Percentiles rank a stretch among this genome's conserved stretches.
Conservation (phyloP, 2,888 invertebrate genomes). For the Agelastica alni region DNA sequence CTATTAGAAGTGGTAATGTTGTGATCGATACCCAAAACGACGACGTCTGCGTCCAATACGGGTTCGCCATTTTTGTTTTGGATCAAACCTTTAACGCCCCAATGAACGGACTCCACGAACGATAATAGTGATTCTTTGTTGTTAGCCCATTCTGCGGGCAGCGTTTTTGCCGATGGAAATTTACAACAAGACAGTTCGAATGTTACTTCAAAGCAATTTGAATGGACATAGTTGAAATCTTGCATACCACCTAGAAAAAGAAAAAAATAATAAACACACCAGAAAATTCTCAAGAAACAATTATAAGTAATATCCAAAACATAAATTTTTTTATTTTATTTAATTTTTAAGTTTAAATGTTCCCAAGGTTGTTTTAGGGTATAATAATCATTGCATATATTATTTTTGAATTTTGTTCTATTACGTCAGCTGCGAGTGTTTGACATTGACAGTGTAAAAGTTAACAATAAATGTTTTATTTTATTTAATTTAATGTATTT, state of each 20-base stretch:
- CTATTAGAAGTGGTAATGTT: constrained; percentile 74
- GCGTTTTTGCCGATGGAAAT: constrained; percentile 73
- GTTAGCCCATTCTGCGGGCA: constrained; percentile 79
- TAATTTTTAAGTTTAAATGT: no score
- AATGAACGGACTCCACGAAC: constrained; percentile 81
- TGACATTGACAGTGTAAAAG: no score
- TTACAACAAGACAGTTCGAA: constrained; percentile 97
- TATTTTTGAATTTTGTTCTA: no score
- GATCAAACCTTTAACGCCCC: constrained; percentile 72
- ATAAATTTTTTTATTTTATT: no score
- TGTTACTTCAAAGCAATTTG: constrained; percentile 96
- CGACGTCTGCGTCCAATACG: constrained; percentile 74
- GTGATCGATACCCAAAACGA: constrained; percentile 78
- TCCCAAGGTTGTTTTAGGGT: no score
- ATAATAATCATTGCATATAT: no score
- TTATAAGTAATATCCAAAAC: no score
- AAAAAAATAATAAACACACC: no score
- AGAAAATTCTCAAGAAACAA: no score
- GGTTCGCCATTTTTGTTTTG: constrained; percentile 64
- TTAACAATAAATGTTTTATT: no score
- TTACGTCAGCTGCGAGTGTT: no score
- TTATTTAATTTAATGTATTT: no score
- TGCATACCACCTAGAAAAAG: constrained; percentile 99
- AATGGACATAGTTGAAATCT: constrained; percentile 95
- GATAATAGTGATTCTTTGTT: constrained; percentile 85